Conservation (phyloP, 2,113 vertebrate species). For the Daubentonia madagascariensis region DNA sequence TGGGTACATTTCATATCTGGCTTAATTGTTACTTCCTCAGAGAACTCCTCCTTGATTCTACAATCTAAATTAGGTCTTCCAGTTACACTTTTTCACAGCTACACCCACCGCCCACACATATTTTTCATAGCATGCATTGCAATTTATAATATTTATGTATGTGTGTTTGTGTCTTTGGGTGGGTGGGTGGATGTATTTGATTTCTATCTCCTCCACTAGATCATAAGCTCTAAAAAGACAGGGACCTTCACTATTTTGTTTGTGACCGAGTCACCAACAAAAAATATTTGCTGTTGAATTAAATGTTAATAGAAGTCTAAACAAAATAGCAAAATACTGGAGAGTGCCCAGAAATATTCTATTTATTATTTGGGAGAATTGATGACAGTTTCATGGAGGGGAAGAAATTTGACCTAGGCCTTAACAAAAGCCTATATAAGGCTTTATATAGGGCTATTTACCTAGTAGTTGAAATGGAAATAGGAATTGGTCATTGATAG, state of each 20-base stretch:
- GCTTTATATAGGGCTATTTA: background rate
- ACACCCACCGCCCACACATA: background rate
- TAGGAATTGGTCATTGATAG: background rate
- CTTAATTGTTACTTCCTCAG: background rate
- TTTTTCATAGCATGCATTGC: background rate
- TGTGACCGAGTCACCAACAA: background rate
- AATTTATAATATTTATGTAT: background rate
- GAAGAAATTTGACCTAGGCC: background rate
- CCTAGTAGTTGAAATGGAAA: background rate
- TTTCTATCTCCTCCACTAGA: background rate
- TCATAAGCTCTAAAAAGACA: background rate
- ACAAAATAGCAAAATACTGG: background rate
- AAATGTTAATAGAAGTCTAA: background rate
- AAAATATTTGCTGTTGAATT: background rate
- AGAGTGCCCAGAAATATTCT: background rate
- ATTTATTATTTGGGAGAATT: background rate
- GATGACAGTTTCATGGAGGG: background rate
- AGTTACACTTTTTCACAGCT: background rate
- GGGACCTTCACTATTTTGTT: background rate
- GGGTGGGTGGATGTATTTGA: background rate
- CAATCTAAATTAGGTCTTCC: background rate
- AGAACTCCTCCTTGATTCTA: background rate
- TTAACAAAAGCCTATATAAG: background rate
- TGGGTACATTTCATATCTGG: background rate
- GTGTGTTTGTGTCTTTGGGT: background rate